Conservation (phyloP, 2,797 vertebrate species). For the Propithecus perrieri region DNA sequence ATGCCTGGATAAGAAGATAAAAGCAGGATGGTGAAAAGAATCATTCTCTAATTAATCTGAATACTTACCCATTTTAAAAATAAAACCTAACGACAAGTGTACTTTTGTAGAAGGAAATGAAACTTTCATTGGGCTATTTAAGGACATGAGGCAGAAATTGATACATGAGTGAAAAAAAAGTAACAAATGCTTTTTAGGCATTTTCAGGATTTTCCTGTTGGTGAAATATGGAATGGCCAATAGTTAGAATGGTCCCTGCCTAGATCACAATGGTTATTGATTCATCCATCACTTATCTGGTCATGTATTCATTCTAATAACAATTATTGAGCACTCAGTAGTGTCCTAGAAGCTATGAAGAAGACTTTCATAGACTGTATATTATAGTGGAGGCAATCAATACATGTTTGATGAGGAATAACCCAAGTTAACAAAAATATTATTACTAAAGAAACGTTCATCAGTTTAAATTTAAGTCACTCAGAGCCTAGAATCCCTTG, state of each 20-base stretch:
- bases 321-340: background rate
- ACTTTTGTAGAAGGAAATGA: background rate
- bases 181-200: background rate
- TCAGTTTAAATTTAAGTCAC: background rate
- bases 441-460: background rate
- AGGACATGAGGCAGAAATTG: background rate
- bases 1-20: background rate
- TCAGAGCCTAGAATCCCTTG: background rate
- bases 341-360: background rate
- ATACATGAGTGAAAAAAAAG: background rate
- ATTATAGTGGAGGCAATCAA: background rate
- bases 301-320: background rate
- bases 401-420: background rate
- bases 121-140: background rate
- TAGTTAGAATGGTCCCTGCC: background rate
- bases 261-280: background rate
- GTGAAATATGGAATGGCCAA: background rate
- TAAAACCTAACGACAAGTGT: background rate
- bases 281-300: background rate
- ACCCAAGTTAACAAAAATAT: background rate
- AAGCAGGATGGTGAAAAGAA: background rate
- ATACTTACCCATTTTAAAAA: background rate
- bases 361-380: background rate
- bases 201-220: background rate
- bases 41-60: background rate